phyloP scores from a whole-genome alignment of 2,888 invertebrate species.

The Clistopyga incitator region DNA sequence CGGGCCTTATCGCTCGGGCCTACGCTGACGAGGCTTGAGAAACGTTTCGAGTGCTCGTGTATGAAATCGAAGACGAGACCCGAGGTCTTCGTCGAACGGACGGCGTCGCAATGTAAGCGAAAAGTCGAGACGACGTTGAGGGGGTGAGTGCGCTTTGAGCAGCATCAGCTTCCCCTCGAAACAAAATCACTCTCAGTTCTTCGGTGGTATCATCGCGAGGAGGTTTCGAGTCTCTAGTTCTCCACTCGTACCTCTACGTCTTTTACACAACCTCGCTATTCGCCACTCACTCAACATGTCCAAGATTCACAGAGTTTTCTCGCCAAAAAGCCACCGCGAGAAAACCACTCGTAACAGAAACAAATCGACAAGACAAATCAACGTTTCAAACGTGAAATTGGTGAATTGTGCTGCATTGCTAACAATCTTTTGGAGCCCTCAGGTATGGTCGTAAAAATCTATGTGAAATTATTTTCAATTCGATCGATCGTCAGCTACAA shows the following conservation, averaged over 20 bases:
- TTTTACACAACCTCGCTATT: not conserved
- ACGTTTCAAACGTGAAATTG: not conserved
- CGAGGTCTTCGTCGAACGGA: conserved; percentile 55
- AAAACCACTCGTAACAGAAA: not conserved
- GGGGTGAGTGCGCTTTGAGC: conserved; percentile 44
- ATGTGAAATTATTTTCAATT: conserved; percentile 7
- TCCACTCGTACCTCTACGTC: not conserved
- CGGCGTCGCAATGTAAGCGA: conserved; percentile 39
- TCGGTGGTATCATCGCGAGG: conserved; percentile 56
- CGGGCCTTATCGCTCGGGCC: conserved; percentile 37
- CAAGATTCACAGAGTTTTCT: not conserved
- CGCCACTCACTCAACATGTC: not conserved
- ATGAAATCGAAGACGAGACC: conserved; percentile 66
- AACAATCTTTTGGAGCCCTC: not conserved
- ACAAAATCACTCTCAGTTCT: conserved; percentile 62
- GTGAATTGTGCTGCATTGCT: not conserved
- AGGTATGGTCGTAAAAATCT: conserved; percentile 44
- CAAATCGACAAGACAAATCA: not conserved
- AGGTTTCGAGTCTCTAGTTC: conserved; percentile 47
- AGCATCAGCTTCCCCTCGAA: conserved; percentile 46
- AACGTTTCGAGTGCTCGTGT: conserved; percentile 56
- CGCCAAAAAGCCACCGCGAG: not conserved
- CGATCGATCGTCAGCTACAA: conserved; percentile 34
- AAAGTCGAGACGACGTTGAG: conserved; percentile 37
- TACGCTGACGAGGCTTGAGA: conserved; percentile 70